Evolutionary conservation across 2,797 vertebrate genomes (phyloP).

Genomic region (Onychomys torridus): DNA sequence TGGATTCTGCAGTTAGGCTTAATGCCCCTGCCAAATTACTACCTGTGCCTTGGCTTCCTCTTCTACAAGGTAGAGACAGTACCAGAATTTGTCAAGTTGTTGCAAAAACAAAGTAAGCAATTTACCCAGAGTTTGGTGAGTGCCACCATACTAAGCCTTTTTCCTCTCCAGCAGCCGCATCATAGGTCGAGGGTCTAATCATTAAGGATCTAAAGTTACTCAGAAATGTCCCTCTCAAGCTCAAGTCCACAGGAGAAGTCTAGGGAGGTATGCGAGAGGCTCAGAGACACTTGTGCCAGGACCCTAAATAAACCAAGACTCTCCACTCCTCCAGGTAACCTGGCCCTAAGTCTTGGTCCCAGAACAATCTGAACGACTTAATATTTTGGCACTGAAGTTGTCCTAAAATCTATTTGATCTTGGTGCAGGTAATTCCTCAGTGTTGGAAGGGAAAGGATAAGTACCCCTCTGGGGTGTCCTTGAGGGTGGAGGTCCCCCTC

Average conservation of each 20-base stretch:
- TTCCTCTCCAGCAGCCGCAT: neutral
- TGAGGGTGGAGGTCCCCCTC: neutral
- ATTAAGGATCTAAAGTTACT: neutral
- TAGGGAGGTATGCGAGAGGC: neutral
- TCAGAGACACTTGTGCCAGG: neutral
- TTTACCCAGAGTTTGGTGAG: neutral
- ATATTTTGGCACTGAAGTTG: neutral
- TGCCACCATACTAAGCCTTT: neutral
- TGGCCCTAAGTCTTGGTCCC: neutral
- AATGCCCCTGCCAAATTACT: neutral
- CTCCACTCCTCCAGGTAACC: neutral
- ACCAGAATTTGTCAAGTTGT: neutral
- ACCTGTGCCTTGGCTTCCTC: neutral
- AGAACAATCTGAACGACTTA: neutral
- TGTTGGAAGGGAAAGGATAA: neutral
- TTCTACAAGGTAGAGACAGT: neutral
- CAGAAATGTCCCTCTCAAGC: neutral
- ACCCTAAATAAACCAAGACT: neutral
- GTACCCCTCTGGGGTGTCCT: neutral
- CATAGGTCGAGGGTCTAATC: neutral
- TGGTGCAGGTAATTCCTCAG: neutral
- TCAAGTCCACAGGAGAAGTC: neutral
- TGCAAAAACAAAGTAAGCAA: neutral
- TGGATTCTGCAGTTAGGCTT: neutral
- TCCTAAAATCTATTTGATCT: neutral